Base-by-base conservation (phyloP, 1,140 invertebrate genomes). In the Eriocheir sinensis region DNA sequence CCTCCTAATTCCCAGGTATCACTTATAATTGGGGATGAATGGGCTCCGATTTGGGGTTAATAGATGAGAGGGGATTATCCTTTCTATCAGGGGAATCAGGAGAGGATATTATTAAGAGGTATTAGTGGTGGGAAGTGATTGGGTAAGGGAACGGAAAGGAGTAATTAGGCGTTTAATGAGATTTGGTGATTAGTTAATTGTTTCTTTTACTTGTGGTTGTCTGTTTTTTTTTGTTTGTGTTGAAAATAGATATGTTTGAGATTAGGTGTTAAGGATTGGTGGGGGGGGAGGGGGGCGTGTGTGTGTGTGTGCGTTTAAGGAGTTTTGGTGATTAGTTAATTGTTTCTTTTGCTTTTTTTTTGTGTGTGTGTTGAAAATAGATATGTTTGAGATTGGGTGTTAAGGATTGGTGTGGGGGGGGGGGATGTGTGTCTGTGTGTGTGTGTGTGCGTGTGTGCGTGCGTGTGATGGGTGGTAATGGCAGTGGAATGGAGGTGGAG, bases 361-460 rank as follows among this genome's bases (percentile, higher is more conserved):
- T 72, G 60, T 72, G 60, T 72, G 60, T 72, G 60, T 72, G 60
- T 72, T n/a, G n/a, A n/a, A n/a, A n/a, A n/a, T n/a, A n/a, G n/a
- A 27, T 72, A 27, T 72, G 60, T 72, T 9, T 72, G 60, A 12
- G 60, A 12, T 9, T 72, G 60, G 9, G 60, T 72, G 60, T 72
- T 9, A 12, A 27, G 9, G 60, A 12, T 9, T 72, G 27, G 9
- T 12, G 9, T 9, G 9, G 60, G 9, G 60, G 9, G 60, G 9
- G 60, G 9, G 60, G 9, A 27, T 72, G 60, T 72, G 60, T 72
- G 60, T 72, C 12, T 72, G 60, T 72, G 60, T 72, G 60, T 72
- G 60, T 72, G 60, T 72, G 60, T 72, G 60, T 72, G 60, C 27
- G 60, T 72, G 60, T 72, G 60, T 72, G 60, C 27, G 60, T 72